Conservation (phyloP, 2,888 invertebrate genomes). For the Ormia ochracea region DNA sequence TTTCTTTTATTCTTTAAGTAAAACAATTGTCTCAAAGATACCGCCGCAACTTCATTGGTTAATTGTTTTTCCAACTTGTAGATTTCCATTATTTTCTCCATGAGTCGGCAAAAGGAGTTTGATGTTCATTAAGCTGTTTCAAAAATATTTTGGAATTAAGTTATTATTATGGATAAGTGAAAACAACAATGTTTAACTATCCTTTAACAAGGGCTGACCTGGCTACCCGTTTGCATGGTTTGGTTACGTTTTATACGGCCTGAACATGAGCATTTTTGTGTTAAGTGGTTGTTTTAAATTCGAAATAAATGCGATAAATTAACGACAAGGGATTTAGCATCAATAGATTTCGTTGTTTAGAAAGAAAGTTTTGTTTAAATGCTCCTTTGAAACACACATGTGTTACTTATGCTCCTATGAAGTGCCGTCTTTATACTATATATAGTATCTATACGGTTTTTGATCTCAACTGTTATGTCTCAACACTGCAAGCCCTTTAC, state of each 20-base stretch:
- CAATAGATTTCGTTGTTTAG: neutral
- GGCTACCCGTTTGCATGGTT: neutral
- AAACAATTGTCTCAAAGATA: slow-evolving; percentile 56
- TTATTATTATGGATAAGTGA: slow-evolving; percentile 45
- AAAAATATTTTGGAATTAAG: slow-evolving; percentile 26
- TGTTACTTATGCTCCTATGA: neutral
- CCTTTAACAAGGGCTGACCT: slow-evolving; percentile 30
- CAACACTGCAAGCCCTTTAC: too few relatives aligned
- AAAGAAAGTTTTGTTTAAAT: neutral
- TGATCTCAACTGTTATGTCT: too few relatives aligned
- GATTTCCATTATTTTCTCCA: slow-evolving; percentile 47
- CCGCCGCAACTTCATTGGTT: slow-evolving; percentile 33
- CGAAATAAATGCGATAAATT: slow-evolving; percentile 28
- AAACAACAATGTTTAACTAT: slow-evolving; percentile 51
- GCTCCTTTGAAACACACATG: neutral
- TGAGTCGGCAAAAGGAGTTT: slow-evolving; percentile 47
- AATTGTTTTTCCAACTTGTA: slow-evolving; percentile 39
- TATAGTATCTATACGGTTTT: too few relatives aligned
- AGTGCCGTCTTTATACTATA: neutral
- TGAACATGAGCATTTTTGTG: neutral
- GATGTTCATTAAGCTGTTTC: slow-evolving; percentile 41
- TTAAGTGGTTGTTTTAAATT: slow-evolving; percentile 22
- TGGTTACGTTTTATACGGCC: neutral
- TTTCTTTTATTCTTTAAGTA: slow-evolving; percentile 35
- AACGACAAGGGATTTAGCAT: slow-evolving; percentile 7